Evolutionary conservation across 1,140 invertebrate species (phyloP).

Genomic region (Druon quercuslanigerum): DNA sequence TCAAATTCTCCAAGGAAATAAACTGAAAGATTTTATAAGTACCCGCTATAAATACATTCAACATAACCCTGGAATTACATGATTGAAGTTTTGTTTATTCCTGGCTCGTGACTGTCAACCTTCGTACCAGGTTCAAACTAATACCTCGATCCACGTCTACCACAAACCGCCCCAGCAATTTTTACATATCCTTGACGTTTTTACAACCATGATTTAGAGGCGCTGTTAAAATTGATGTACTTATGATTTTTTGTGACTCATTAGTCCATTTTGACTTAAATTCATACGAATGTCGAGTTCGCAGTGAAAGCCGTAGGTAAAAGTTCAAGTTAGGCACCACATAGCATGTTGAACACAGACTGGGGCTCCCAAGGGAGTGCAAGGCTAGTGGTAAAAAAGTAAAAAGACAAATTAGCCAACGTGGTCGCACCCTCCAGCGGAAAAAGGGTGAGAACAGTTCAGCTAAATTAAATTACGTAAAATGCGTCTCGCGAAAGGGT

Average conservation of each 20-base stretch:
- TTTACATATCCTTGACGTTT: not conserved
- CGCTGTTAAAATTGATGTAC: not conserved
- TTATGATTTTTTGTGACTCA: not conserved
- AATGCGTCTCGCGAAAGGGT: not conserved
- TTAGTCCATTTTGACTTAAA: conserved; percentile 2
- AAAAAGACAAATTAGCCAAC: conserved; percentile 52
- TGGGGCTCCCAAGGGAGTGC: conserved; percentile 43
- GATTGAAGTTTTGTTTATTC: conserved; percentile 18
- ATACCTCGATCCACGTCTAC: not conserved
- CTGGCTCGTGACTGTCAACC: conserved; percentile 1
- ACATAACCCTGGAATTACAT: conserved; percentile 10
- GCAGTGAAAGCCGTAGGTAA: not conserved
- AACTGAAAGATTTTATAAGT: no score
- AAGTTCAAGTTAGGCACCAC: conserved; percentile 23
- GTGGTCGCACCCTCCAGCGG: conserved; percentile 53
- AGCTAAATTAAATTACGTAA: conserved; percentile 53
- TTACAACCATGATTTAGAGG: not conserved
- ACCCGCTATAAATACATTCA: not conserved
- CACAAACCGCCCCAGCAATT: not conserved
- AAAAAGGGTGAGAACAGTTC: conserved; percentile 46
- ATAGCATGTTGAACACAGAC: not conserved
- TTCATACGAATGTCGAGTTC: conserved; percentile 2
- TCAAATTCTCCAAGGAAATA: no score
- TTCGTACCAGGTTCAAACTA: conserved; percentile 20
- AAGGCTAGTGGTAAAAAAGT: conserved; percentile 42